Evolutionary conservation across 2,797 vertebrate genomes (phyloP), one percentile per base, ranked within the genome.

Genomic region (Pangasius larnaudii): DNA sequence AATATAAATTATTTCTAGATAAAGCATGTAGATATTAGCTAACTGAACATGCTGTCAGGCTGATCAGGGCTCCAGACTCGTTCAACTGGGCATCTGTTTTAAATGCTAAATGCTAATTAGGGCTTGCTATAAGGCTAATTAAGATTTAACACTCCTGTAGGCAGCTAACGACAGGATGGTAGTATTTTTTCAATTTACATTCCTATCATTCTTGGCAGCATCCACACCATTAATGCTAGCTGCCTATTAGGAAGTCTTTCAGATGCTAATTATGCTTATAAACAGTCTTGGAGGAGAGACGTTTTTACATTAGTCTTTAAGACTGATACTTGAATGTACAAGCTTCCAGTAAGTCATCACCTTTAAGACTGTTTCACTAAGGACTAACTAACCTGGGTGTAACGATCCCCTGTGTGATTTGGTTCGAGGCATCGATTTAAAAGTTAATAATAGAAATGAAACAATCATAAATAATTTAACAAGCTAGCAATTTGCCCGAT

Each of bases 241-340:
- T 74, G 84, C 53, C 69, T 85, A 58, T 74, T 74, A 85, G 53
- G 61, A 83, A 19, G 81, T 65, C 27, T 49, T 83, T 51, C 51
- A 49, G 61, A 83, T 63, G 42, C 42, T 83, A 67, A 67, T 83
- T 83, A 83, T 83, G 61, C 67, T 67, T 67, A 49, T 83, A 83
- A 67, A 83, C 81, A 65, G 81, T 9, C 18, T 49, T 49, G 81
- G 42, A 83, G 49, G 59, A 49, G 39, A 65, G 39, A 65, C 0
- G 27, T 5, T 65, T 83, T 49, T 33, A 67, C 42, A 51, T 65
- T 67, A n/a, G 42, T 67, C 61, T 83, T 83, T 65, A 49, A 67
- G 81, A 83, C 81, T 0, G 18, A 67, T 67, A 42, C n/a, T 82
- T 82, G n/a, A 81, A 56, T 1, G n/a, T 78, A 42, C n/a, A 33